Percentiles rank a stretch among this genome's conserved stretches.
Conservation (phyloP, 2,888 invertebrate genomes). For the Leucophenga maculata region DNA sequence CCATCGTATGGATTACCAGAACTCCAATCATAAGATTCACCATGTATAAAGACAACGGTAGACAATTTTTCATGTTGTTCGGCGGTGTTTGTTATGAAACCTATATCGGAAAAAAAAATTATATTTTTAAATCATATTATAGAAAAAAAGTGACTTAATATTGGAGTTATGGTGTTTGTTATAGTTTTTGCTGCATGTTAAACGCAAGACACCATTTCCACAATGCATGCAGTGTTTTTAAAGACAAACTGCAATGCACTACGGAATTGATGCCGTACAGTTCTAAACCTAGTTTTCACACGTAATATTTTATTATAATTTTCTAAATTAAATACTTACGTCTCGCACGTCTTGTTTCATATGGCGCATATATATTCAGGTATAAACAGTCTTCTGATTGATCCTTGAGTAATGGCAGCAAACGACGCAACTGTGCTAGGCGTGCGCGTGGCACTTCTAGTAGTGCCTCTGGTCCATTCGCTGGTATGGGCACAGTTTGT, state of each 20-base stretch:
- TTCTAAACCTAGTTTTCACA: neutral
- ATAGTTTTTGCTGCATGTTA: constrained; percentile 46
- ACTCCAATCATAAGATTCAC: constrained; percentile 97
- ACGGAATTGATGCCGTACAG: constrained; percentile 86
- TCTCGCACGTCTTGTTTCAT: constrained; percentile 70
- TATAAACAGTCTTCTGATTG: constrained; percentile 99
- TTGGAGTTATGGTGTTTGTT: neutral
- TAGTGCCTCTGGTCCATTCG: constrained; percentile 74
- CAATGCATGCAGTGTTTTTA: constrained; percentile 90
- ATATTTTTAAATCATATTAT: neutral
- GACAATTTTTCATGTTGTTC: constrained; percentile 73
- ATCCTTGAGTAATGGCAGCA: constrained; percentile 87
- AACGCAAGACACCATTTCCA: constrained; percentile 87
- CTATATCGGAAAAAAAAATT: neutral
- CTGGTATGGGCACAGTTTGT: constrained; percentile 80
- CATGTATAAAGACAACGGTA: constrained; percentile 91
- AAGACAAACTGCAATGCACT: constrained; percentile 93
- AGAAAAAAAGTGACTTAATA: neutral
- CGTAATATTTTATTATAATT: neutral
- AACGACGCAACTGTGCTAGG: constrained; percentile 86
- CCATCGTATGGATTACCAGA: constrained; percentile 98
- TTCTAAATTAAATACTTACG: constrained; percentile 53
- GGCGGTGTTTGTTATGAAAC: constrained; percentile 5
- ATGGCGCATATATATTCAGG: constrained; percentile 95
- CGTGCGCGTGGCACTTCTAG: constrained; percentile 86